Evolutionary conservation across 2,797 vertebrate genomes (phyloP).

Genomic region (Paguma larvata): DNA sequence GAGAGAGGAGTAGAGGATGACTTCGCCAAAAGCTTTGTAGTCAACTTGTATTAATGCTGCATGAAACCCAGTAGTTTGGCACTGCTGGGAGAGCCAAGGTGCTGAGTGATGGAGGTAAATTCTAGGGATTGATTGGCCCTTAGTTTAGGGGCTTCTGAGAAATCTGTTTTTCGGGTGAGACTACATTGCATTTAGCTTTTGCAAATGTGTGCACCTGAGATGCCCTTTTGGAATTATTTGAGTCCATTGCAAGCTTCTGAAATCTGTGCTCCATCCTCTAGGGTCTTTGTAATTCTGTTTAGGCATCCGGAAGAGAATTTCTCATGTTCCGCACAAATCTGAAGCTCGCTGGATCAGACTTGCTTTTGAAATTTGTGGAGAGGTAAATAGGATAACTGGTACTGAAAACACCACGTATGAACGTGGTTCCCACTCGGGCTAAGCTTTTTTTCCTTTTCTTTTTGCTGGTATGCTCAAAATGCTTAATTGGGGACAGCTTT

Average conservation of each 20-base stretch:
- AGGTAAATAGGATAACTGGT: neutral
- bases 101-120: neutral
- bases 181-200: neutral
- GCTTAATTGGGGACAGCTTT: constrained; percentile 44
- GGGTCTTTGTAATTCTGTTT: constrained; percentile 61
- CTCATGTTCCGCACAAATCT: constrained; percentile 50
- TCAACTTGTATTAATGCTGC: neutral
- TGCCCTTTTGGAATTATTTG: constrained; percentile 52
- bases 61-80: neutral
- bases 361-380: constrained; percentile 68
- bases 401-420: neutral
- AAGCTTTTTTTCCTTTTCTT: neutral
- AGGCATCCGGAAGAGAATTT: constrained; percentile 60
- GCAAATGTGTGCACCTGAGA: neutral
- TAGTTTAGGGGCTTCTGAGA: neutral
- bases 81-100: neutral
- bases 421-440: neutral
- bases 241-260: constrained; percentile 54
- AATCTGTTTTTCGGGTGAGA: neutral
- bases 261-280: constrained; percentile 38
- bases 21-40: neutral
- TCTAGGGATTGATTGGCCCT: neutral
- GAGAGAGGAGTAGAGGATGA: neutral
- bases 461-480: neutral
- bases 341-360: constrained; percentile 26